Conservation (phyloP, 2,113 vertebrate species). For the Rhinopithecus roxellana region DNA sequence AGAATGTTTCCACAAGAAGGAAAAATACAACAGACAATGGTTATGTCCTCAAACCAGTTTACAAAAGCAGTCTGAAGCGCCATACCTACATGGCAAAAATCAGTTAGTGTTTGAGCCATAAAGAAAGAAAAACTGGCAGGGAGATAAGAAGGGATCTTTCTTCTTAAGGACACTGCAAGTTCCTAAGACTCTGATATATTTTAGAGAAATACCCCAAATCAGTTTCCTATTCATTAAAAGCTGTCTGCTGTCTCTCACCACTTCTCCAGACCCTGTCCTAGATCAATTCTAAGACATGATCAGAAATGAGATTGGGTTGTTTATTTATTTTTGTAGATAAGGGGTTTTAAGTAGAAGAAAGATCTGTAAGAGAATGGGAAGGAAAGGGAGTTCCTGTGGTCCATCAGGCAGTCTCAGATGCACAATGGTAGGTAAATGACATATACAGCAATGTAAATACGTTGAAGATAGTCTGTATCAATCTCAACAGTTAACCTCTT, state of each 20-base stretch:
- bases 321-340: neutral
- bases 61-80: neutral
- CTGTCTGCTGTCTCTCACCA: neutral
- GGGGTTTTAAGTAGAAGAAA: neutral
- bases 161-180: neutral
- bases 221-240: neutral
- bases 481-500: neutral
- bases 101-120: neutral
- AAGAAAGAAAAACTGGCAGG: neutral
- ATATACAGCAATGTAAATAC: accelerated
- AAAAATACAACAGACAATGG: neutral
- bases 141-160: neutral
- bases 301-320: neutral
- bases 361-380: neutral
- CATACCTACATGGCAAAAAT: neutral
- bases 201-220: constrained; percentile 21
- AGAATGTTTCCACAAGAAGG: neutral
- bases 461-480: neutral
- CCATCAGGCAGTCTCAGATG: neutral
- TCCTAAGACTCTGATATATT: neutral
- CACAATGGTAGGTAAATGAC: neutral
- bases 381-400: neutral
- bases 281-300: neutral
- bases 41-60: neutral
- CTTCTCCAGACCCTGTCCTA: neutral